Percentiles rank a stretch among this genome's conserved stretches.
Conservation (phyloP, 2,113 vertebrate species). For the Chamaea fasciata region DNA sequence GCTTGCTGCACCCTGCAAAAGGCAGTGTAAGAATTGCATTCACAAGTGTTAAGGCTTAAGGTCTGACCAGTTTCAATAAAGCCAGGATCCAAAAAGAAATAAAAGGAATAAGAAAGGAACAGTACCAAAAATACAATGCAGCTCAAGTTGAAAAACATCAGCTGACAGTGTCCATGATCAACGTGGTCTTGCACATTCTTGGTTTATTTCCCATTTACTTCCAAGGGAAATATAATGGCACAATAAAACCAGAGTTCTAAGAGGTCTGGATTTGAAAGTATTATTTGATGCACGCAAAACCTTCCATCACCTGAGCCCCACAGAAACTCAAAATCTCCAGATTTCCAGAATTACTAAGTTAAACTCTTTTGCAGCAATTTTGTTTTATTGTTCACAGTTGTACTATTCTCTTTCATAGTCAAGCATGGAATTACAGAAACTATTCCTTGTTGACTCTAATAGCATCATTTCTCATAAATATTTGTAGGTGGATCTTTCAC, state of each 20-base stretch:
- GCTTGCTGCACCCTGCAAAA: not conserved
- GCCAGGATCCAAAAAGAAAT: not conserved
- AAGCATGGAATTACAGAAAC: not conserved
- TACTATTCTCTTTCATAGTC: not conserved
- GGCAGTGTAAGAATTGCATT: not conserved
- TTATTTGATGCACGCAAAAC: not conserved
- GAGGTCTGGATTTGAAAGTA: not conserved
- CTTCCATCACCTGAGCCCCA: not conserved
- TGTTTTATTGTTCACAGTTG: not conserved
- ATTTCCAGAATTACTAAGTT: not conserved
- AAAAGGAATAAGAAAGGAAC: not conserved
- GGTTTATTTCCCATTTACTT: not conserved
- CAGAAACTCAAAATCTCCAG: not conserved
- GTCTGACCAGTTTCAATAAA: not conserved
- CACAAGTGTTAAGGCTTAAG: not conserved
- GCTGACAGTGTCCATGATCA: not conserved
- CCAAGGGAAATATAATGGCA: not conserved
- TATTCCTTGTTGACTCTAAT: not conserved
- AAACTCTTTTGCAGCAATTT: not conserved
- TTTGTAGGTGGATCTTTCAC: not conserved
- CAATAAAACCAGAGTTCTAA: not conserved
- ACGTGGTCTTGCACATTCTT: not conserved
- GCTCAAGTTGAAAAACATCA: not conserved
- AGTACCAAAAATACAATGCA: not conserved
- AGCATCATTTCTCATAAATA: not conserved